Evolutionary conservation across 2,113 vertebrate species (phyloP).

Genomic region (Podocnemis expansa): DNA sequence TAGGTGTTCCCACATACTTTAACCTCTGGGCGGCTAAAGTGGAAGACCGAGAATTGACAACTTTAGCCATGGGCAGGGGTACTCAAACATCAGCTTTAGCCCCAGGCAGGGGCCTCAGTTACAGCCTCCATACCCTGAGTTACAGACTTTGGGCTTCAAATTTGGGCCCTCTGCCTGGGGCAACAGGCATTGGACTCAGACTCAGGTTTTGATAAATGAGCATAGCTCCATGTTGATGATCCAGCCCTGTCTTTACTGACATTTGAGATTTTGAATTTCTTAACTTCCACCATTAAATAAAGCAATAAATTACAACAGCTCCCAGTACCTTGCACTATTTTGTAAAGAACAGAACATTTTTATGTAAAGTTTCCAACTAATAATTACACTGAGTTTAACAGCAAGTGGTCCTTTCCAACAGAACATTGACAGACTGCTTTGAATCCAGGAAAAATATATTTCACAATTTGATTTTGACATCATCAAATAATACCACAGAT

Average conservation of each 20-base stretch:
- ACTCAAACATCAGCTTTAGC: too few species aligned
- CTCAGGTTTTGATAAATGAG: neutral
- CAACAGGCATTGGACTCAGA: too few species aligned
- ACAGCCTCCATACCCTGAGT: too few species aligned
- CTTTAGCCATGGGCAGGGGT: too few species aligned
- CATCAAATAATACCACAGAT: slow-evolving; percentile 73
- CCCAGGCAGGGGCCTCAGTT: too few species aligned
- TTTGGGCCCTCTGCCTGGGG: too few species aligned
- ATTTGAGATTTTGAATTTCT: neutral
- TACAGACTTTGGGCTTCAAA: too few species aligned
- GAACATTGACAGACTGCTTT: slow-evolving; percentile 54
- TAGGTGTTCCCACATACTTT: too few species aligned
- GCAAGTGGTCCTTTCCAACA: slow-evolving; percentile 45
- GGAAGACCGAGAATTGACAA: too few species aligned
- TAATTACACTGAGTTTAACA: slow-evolving; percentile 33
- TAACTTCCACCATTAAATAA: neutral
- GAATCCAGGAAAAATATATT: slow-evolving; percentile 54
- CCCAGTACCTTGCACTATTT: neutral
- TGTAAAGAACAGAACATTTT: neutral
- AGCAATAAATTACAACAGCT: neutral
- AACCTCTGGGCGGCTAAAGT: too few species aligned
- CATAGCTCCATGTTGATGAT: neutral
- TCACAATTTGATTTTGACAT: slow-evolving; percentile 70
- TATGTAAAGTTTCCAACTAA: slow-evolving; percentile 34
- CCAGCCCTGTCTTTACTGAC: neutral